Percentiles rank a stretch among this genome's conserved stretches.
These are phyloP conservation scores for Ichneumon xanthorius DNA, from an alignment of 2,888 invertebrate genomes.

Conservation along the genomic window DNA sequence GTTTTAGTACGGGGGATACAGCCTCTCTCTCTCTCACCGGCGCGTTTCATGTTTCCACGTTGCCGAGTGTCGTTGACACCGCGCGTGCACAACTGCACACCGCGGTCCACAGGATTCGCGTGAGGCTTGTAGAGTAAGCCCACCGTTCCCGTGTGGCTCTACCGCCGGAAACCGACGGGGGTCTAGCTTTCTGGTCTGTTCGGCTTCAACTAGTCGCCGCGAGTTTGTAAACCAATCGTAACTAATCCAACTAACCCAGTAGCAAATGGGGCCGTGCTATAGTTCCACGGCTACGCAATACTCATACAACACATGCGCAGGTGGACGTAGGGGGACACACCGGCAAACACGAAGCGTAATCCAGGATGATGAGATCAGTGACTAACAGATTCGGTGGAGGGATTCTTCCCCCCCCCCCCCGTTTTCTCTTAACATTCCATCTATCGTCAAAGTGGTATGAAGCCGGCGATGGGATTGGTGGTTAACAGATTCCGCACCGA, in stretches of 20 bases:
- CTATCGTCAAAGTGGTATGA: neutral
- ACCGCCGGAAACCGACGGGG: slow-evolving; percentile 21
- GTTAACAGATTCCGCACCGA: neutral
- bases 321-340: neutral
- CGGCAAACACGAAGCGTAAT: slow-evolving; percentile 25
- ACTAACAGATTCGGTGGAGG: slow-evolving; percentile 5
- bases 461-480: slow-evolving; percentile 16
- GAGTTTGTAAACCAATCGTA: slow-evolving; percentile 64
- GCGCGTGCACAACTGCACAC: neutral
- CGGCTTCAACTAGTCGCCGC: slow-evolving; percentile 28
- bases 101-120: slow-evolving; percentile 40
- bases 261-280: slow-evolving; percentile 22
- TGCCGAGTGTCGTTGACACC: slow-evolving; percentile 31
- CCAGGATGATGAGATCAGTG: slow-evolving; percentile 24
- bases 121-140: slow-evolving; percentile 50
- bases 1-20: neutral
- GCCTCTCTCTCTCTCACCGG: too few species aligned
- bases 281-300: neutral
- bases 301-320: neutral
- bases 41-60: too few species aligned
- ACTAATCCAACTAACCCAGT: slow-evolving; percentile 65
- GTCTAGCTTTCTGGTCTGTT: slow-evolving; percentile 30
- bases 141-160: neutral
- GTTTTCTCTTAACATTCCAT: neutral
- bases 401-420: neutral